phyloP scores from a whole-genome alignment of 2,797 vertebrate species.

The Xenopus petersii region DNA sequence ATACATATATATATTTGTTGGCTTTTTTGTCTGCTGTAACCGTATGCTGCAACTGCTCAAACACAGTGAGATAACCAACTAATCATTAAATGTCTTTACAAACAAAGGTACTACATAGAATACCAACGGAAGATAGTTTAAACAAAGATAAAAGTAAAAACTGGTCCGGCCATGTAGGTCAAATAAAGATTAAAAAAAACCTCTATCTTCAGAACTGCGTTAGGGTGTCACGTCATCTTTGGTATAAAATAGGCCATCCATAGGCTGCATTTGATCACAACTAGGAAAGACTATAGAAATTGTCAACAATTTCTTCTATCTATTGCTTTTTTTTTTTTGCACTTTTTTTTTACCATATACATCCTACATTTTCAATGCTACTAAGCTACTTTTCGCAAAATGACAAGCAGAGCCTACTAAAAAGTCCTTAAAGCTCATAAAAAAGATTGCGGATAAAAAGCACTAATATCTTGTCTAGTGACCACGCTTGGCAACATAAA shows the following conservation, averaged over 20 bases:
- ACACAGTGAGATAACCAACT: conserved; percentile 52
- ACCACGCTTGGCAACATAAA: conserved; percentile 84
- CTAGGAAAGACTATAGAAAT: conserved; percentile 99
- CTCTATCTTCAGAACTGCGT: conserved; percentile 81
- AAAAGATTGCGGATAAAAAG: conserved; percentile 97
- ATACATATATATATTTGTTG: conserved; percentile 50
- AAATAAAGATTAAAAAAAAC: conserved; percentile 72
- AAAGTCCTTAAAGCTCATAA: conserved; percentile 96
- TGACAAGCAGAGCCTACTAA: conserved; percentile 97
- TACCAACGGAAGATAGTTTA: conserved; percentile 82
- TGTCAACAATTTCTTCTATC: conserved; percentile 99
- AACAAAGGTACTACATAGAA: conserved; percentile 65
- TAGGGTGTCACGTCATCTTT: conserved; percentile 97
- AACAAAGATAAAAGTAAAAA: conserved; percentile 77
- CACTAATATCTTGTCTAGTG: conserved; percentile 82
- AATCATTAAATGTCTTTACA: conserved; percentile 52
- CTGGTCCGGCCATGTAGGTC: conserved; percentile 91
- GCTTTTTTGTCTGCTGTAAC: conserved; percentile 18
- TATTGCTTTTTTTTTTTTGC: conserved; percentile 91
- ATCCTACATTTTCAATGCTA: conserved; percentile 84
- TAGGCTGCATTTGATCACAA: conserved; percentile 96
- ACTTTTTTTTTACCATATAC: conserved; percentile 81
- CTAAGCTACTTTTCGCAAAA: conserved; percentile 80
- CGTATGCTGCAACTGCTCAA: conserved; percentile 5
- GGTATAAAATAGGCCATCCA: conserved; percentile 98